These are phyloP conservation scores for Diachrysia chrysitis DNA, from an alignment of 2,888 invertebrate genomes.

Conservation along the genomic window DNA sequence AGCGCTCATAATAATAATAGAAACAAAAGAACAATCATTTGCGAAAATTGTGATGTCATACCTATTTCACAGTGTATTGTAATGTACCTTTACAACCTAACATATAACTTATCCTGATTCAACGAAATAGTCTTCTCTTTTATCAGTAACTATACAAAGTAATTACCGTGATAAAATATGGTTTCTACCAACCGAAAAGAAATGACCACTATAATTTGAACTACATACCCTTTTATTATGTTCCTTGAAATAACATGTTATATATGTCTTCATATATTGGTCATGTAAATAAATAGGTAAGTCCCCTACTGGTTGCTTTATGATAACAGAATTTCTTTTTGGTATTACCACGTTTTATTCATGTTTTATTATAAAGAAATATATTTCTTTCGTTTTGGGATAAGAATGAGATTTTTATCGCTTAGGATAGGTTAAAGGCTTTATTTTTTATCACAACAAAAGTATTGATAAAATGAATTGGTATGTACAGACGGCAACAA, in stretches of 20 bases:
- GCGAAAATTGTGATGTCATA: background rate
- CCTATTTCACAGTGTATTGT: background rate
- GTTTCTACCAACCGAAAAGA: constrained; percentile 45
- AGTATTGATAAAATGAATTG: constrained; percentile 1
- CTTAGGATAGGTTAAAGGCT: constrained; percentile 34
- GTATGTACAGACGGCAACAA: too few species aligned
- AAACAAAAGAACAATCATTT: background rate
- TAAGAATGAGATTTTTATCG: constrained; percentile 47
- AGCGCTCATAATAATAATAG: background rate
- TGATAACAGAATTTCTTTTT: constrained; percentile 61
- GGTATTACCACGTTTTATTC: constrained; percentile 68
- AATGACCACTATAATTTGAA: constrained; percentile 28
- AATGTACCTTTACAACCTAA: background rate
- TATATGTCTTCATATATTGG: constrained; percentile 44
- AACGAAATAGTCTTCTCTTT: constrained; percentile 21
- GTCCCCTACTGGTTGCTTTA: constrained; percentile 65
- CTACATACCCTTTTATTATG: constrained; percentile 33
- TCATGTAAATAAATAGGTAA: constrained; percentile 45
- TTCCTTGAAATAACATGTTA: background rate
- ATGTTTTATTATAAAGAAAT: constrained; percentile 66
- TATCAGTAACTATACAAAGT: constrained; percentile 32
- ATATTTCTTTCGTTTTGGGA: constrained; percentile 53
- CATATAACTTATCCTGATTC: constrained; percentile 28
- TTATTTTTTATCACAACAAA: constrained; percentile 10
- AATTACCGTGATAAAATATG: constrained; percentile 57